Evolutionary conservation across 1,140 invertebrate genomes (phyloP), one percentile per base, ranked within the genome.

Genomic region (Lordiphosa collinella): DNA sequence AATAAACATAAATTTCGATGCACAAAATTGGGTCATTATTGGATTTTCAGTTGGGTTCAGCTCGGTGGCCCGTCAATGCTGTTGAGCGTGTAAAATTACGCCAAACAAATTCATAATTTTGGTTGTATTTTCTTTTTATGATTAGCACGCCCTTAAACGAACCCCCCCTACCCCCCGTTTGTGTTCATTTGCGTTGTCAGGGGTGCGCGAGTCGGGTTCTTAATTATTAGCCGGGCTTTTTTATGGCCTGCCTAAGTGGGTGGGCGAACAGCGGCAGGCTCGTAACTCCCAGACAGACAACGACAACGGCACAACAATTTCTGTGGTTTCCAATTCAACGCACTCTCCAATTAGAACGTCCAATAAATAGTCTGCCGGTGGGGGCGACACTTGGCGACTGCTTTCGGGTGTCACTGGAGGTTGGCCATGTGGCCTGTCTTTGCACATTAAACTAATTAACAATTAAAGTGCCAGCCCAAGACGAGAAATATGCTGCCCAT

Each of bases 271-370:
- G 49, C 59, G n/a, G 10, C 22, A n/a, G 29, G 29, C 41, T 44
- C 41, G 60, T 60, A 64, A 64, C 48, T 51, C 74, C 29, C 63
- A 73, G 67, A 53, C 73, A 78, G 57, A 63, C 54, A 61, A 22
- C 18, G 18, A 22, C 60, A 55, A 49, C 51, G 37, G 48, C 51
- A 56, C 51, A 65, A 44, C 66, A 59, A 82, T 84, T 84, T 84
- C 76, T 82, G 76, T 59, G 76, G 76, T 82, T 82, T 82, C 76
- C 78, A 82, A 82, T 82, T 84, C 71, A 82, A 82, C 78, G 76
- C 78, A 84, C 78, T 76, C 76, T 48, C 76, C 76, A 82, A 82
- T 82, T 82, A 82, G 76, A 84, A 43, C 61, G 32, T 58, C 61
- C 78, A 82, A 82, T 82, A 82, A 84, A 82, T 82, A 71, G 71